Conservation (phyloP, 2,113 vertebrate genomes). For the Chaenocephalus aceratus region DNA sequence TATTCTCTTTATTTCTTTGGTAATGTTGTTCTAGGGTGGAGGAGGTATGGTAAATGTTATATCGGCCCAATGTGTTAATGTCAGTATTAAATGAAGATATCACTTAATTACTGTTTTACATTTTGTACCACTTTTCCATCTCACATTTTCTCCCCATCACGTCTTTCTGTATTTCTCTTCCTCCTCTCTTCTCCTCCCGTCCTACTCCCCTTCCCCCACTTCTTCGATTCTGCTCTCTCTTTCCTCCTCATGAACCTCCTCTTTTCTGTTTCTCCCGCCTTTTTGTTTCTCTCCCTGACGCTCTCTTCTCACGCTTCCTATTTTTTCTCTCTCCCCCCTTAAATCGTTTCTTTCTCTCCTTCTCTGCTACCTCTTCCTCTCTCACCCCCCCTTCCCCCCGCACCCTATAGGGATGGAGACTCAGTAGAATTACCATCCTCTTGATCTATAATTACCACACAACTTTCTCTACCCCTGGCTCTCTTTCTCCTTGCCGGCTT, state of each 20-base stretch:
- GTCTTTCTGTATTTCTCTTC: background rate
- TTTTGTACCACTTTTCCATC: background rate
- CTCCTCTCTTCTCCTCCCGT: background rate
- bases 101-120: background rate
- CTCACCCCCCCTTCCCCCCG: background rate
- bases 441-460: slow-evolving; percentile 83
- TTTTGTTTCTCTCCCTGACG: background rate
- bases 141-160: background rate
- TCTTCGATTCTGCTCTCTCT: background rate
- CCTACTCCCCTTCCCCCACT: background rate
- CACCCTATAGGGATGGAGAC: slow-evolving; percentile 70
- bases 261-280: slow-evolving; percentile 2
- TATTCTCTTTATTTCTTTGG: background rate
- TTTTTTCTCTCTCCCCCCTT: background rate
- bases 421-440: slow-evolving; percentile 79
- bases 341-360: slow-evolving; percentile 28
- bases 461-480: slow-evolving; percentile 69
- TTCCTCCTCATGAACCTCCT: background rate
- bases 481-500: slow-evolving; percentile 59
- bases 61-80: background rate
- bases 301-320: background rate
- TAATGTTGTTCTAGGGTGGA: background rate
- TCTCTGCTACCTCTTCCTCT: slow-evolving; percentile 12
- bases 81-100: background rate
- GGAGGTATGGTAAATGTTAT: background rate